phyloP scores from a whole-genome alignment of 1,140 invertebrate species.

The Diorhabda carinulata region DNA sequence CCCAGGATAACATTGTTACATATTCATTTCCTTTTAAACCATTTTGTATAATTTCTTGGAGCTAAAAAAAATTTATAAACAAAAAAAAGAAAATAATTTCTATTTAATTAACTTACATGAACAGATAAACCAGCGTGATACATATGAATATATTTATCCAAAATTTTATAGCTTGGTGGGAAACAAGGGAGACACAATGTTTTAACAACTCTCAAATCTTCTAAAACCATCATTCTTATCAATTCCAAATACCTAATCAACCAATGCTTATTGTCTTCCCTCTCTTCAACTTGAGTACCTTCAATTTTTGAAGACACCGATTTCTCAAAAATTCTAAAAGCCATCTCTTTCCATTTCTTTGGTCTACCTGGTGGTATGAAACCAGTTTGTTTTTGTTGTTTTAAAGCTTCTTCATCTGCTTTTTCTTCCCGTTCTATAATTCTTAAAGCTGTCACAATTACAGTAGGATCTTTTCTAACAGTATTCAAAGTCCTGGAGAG shows the following conservation, averaged over 20 bases:
- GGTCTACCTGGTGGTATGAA: slow-evolving; percentile 86
- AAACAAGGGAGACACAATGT: slow-evolving; percentile 91
- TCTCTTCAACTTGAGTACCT: slow-evolving; percentile 88
- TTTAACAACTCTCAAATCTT: slow-evolving; percentile 90
- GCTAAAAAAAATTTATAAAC: slow-evolving; percentile 48
- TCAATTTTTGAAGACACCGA: slow-evolving; percentile 81
- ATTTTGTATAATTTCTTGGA: slow-evolving; percentile 81
- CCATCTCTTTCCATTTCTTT: slow-evolving; percentile 87
- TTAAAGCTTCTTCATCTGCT: slow-evolving; percentile 74
- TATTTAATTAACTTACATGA: slow-evolving; percentile 61
- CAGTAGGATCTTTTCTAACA: slow-evolving; percentile 89
- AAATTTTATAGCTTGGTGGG: slow-evolving; percentile 92
- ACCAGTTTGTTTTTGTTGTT: slow-evolving; percentile 73
- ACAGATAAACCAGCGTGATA: slow-evolving; percentile 85
- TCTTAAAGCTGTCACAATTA: slow-evolving; percentile 92
- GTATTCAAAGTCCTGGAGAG: slow-evolving; percentile 88
- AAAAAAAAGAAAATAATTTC: neutral
- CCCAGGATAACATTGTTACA: slow-evolving; percentile 90
- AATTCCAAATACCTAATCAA: slow-evolving; percentile 71
- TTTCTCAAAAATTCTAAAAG: slow-evolving; percentile 77
- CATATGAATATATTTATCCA: slow-evolving; percentile 87
- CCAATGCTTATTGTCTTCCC: slow-evolving; percentile 93
- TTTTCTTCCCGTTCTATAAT: slow-evolving; percentile 97
- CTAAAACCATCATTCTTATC: slow-evolving; percentile 82
- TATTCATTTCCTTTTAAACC: slow-evolving; percentile 95